A percentile compares a stretch with the other conserved stretches of the same genome.
phyloP scores from a whole-genome alignment of 1,140 invertebrate genomes.

The Stratiolaelaps scimitus region DNA sequence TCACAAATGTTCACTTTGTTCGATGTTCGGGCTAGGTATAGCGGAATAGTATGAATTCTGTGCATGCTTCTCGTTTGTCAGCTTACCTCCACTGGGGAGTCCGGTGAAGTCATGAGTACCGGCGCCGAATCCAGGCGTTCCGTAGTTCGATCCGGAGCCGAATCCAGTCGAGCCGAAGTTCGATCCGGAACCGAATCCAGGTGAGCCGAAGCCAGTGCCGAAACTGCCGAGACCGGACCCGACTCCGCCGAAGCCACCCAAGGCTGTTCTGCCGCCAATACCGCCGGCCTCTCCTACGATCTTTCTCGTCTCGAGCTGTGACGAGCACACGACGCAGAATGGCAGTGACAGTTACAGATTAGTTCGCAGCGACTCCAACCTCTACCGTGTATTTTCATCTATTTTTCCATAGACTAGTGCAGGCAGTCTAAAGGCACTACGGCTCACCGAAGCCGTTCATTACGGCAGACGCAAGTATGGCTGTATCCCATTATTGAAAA shows the following conservation, averaged over 20 bases:
- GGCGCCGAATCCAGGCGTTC: background rate
- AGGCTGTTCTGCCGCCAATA: background rate
- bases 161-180: constrained; percentile 12
- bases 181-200: constrained; percentile 12
- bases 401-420: too few relatives aligned
- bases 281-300: background rate
- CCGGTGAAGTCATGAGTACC: background rate
- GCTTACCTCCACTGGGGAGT: constrained; percentile 21
- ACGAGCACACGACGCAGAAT: too few relatives aligned
- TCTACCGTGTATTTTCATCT: too few relatives aligned
- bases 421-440: too few relatives aligned
- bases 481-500: too few relatives aligned
- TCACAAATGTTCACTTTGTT: too few relatives aligned
- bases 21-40: too few relatives aligned
- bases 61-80: background rate
- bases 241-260: background rate
- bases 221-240: background rate
- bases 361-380: too few relatives aligned
- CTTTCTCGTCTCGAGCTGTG: background rate
- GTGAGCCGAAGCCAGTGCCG: background rate
- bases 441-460: too few relatives aligned
- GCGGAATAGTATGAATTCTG: background rate
- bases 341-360: too few relatives aligned
- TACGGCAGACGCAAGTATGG: too few relatives aligned
- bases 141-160: constrained; percentile 6